Percentiles rank a stretch among this genome's conserved stretches.
These are phyloP conservation scores for Melanotaenia parkinsoni DNA, from an alignment of 2,797 vertebrate genomes.

Conservation along the genomic window DNA sequence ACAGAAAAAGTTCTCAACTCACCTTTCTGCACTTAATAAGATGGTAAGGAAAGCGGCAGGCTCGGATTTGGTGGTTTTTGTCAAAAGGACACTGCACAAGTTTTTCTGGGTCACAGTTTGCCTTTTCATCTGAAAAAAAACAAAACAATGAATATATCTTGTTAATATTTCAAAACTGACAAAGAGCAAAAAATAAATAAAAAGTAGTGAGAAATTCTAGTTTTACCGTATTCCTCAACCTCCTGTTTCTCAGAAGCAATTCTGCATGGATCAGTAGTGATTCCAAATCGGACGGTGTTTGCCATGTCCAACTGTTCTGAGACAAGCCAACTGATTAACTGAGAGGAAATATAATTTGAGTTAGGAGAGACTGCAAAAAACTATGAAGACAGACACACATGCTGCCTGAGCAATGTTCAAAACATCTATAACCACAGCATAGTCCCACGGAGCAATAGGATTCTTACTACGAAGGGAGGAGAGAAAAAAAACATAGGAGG, in stretches of 20 bases:
- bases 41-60: conserved; percentile 89
- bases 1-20: conserved; percentile 11
- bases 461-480: background rate
- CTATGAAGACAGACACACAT: too few species aligned
- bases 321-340: background rate
- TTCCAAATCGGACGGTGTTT: conserved; percentile 19
- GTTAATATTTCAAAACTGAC: background rate
- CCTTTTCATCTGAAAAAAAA: conserved; percentile 34
- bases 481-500: background rate
- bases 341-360: background rate
- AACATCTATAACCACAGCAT: background rate
- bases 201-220: rapidly evolving
- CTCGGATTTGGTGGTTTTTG: conserved; percentile 87
- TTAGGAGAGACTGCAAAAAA: background rate
- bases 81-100: conserved; percentile 90
- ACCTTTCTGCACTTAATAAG: conserved; percentile 91
- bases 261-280: background rate
- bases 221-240: conserved; percentile 37
- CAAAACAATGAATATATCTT: background rate
- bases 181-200: background rate
- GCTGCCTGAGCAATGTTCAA: background rate
- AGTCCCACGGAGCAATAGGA: background rate
- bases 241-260: rapidly evolving
- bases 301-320: conserved; percentile 31
- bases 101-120: conserved; percentile 80